Percentiles rank a stretch among this genome's conserved stretches.
Evolutionary conservation across 2,797 vertebrate species (phyloP).

Genomic region (Aphelocoma californica): DNA sequence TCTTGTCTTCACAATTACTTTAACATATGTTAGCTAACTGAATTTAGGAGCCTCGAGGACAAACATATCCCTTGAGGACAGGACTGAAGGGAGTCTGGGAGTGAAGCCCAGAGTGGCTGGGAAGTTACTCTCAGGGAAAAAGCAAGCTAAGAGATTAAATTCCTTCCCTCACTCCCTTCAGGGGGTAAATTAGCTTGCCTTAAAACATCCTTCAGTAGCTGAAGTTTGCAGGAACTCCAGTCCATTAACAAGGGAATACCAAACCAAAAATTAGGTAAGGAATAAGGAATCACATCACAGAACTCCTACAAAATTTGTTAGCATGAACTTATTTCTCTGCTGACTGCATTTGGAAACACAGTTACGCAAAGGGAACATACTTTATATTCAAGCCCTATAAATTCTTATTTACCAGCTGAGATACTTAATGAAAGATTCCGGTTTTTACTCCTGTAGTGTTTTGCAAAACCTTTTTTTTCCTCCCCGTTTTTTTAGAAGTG

Average conservation of each 20-base stretch:
- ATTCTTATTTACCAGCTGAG: not conserved
- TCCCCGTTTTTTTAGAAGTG: accelerated
- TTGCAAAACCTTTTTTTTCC: not conserved
- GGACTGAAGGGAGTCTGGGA: conserved; percentile 19
- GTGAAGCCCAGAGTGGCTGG: not conserved
- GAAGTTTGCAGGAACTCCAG: not conserved
- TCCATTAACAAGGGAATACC: not conserved
- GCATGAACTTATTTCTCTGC: not conserved
- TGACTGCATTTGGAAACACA: not conserved
- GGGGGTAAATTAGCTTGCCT: not conserved
- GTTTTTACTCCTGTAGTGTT: not conserved
- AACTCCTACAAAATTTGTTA: not conserved
- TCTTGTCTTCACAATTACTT: not conserved
- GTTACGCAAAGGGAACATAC: not conserved
- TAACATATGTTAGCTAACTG: not conserved
- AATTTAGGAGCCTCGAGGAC: not conserved
- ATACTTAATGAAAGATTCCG: not conserved
- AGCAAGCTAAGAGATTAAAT: not conserved
- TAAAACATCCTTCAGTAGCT: not conserved
- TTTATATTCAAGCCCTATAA: not conserved
- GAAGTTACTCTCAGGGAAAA: not conserved
- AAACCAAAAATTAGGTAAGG: not conserved
- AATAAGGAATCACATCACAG: not conserved
- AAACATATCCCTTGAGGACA: not conserved
- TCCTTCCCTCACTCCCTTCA: not conserved